Evolutionary conservation across 2,888 invertebrate genomes (phyloP).

Genomic region (Tuberolachnus salignus): DNA sequence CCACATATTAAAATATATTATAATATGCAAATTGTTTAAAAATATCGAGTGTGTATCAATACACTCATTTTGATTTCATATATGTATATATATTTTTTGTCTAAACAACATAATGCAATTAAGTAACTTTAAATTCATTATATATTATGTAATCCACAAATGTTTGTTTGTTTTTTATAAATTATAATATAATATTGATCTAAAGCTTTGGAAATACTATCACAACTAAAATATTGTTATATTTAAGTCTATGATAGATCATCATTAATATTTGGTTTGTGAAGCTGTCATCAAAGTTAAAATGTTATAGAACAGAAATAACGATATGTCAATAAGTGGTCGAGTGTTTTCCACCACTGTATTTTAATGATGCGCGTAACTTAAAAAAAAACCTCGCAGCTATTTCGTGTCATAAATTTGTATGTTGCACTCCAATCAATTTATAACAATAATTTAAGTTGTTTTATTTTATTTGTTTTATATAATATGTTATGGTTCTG

Average conservation of each 20-base stretch:
- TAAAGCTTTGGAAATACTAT: too few relatives aligned
- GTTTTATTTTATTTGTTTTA: conserved; percentile 2
- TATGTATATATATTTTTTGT: too few relatives aligned
- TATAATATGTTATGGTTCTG: background rate
- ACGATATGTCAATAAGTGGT: conserved; percentile 34
- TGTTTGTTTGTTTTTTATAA: too few relatives aligned
- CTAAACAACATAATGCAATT: too few relatives aligned
- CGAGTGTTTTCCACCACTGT: conserved; percentile 17
- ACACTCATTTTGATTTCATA: too few relatives aligned
- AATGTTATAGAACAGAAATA: conserved; percentile 17
- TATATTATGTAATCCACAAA: too few relatives aligned
- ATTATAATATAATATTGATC: too few relatives aligned
- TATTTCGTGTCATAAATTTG: conserved; percentile 22
- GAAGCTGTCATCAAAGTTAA: conserved; percentile 8
- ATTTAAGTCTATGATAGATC: background rate
- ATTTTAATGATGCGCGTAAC: conserved; percentile 31
- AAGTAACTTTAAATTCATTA: too few relatives aligned
- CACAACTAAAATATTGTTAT: background rate
- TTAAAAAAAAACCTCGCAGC: conserved; percentile 21
- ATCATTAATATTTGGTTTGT: background rate
- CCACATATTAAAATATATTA: too few relatives aligned
- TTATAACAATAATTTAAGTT: background rate
- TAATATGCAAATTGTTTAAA: too few relatives aligned
- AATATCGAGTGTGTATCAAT: too few relatives aligned
- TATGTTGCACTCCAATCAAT: background rate